Base-by-base conservation (phyloP, 2,888 invertebrate genomes). In the Orthosia cruda region DNA sequence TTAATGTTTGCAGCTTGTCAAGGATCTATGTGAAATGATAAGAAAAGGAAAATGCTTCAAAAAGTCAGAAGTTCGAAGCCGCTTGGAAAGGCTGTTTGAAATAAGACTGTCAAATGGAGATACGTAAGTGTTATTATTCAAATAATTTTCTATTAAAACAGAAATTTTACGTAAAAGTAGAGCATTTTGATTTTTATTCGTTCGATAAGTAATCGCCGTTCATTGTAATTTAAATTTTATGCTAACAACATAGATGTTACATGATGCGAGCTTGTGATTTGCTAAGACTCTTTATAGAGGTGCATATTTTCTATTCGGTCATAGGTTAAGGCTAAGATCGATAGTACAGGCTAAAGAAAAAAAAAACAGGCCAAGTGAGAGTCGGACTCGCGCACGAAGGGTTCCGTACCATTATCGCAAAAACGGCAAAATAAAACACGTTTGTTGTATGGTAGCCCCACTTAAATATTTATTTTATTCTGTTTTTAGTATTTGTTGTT, bases 91-190 rank as follows among this genome's bases (percentile, higher is more conserved):
- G 40, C 88, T 96, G 1, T 95, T 96, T 71, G 92, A 95, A 59
- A 92, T 95, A 74, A 85, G 96, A 64, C 90, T 96, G 4, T 93
- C 93, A 2, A 96, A 96, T 72, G 96, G 96, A 50, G 96, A 96
- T 71, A 95, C 96, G 96, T 96, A 86, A 95, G 96, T 94, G 77
- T 55, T 57, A 16, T 32, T 23, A 49, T 61, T 32, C 0, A 26
- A 57, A 9, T 32, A 1, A 7, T 76, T 74, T 54, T 0, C 0
- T 4, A n/a, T n/a, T n/a, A n/a, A 26, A 40, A 32, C 7, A 57
- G 20, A 16, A 16, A 26, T 13, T 18, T 11, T 18, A 40, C 3
- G 18, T 50, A 2, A 50, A 50, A 50, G 18, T 18, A 50, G 18
- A 18, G 50, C 18, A 20, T 5, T 32, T 66, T 32, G 16, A 18